Conservation (phyloP, 2,797 vertebrate genomes). For the Muscicapa striata region DNA sequence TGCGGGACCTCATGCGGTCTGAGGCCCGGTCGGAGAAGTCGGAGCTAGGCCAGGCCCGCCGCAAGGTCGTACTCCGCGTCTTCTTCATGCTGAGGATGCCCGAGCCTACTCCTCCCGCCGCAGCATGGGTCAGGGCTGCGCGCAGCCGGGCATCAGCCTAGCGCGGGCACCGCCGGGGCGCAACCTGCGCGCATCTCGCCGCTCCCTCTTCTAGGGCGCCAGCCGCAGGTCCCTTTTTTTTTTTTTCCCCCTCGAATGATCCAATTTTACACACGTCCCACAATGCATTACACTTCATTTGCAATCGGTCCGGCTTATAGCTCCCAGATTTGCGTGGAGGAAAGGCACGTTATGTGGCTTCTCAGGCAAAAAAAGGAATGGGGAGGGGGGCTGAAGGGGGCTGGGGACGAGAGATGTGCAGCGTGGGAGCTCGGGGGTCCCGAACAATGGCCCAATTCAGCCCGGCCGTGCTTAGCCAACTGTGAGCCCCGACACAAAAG, state of each 20-base stretch:
- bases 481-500: conserved; percentile 81
- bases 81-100: conserved; percentile 95
- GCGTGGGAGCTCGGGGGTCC: conserved; percentile 82
- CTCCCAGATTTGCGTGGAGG: conserved; percentile 91
- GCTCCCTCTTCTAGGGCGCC: conserved; percentile 75
- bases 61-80: conserved; percentile 93
- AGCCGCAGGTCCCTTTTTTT: conserved; percentile 72
- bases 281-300: conserved; percentile 97
- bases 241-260: conserved; percentile 74
- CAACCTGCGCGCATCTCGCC: conserved; percentile 70
- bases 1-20: conserved; percentile 90
- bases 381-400: conserved; percentile 47
- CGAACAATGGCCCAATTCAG: conserved; percentile 94
- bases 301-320: conserved; percentile 88
- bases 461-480: conserved; percentile 82
- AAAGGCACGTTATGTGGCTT: conserved; percentile 86
- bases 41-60: conserved; percentile 95
- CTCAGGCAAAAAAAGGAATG: conserved; percentile 74
- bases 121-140: conserved; percentile 52
- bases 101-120: conserved; percentile 79
- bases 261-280: conserved; percentile 83
- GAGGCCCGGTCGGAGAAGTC: conserved; percentile 92
- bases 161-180: conserved; percentile 73
- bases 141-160: conserved; percentile 58
- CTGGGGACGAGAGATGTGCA: conserved; percentile 74